A percentile compares a stretch with the other conserved stretches of the same genome.
These are phyloP conservation scores for Polymixis lichenea DNA, from an alignment of 2,888 invertebrate genomes.

Conservation along the genomic window DNA sequence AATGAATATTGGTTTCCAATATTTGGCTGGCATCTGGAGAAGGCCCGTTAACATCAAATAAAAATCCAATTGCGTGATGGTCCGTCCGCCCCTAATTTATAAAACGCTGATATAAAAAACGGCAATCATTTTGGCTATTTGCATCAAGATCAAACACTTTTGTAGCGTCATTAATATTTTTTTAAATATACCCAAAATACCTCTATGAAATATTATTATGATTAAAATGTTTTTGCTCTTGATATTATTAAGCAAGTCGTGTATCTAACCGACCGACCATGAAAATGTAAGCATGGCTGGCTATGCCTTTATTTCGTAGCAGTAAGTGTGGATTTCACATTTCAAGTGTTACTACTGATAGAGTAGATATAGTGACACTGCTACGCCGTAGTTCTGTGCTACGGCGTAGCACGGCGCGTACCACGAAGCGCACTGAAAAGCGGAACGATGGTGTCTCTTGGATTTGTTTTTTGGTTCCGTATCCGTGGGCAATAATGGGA, in stretches of 20 bases:
- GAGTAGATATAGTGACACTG: not conserved
- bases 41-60: conserved; percentile 58
- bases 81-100: conserved; percentile 41
- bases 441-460: not conserved
- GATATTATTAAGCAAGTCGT: not conserved
- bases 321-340: not conserved
- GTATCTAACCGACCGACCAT: not conserved
- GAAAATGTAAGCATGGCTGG: not conserved
- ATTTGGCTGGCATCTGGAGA: conserved; percentile 51
- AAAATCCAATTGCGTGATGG: conserved; percentile 62
- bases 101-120: conserved; percentile 52
- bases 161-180: conserved; percentile 25
- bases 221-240: not conserved
- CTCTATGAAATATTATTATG: not conserved
- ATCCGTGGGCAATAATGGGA: too few relatives aligned
- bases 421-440: not conserved
- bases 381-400: conserved; percentile 1
- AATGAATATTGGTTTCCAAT: conserved; percentile 57
- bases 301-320: not conserved
- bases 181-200: not conserved
- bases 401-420: conserved; percentile 34
- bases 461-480: not conserved
- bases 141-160: conserved; percentile 36
- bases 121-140: conserved; percentile 50
- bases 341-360: not conserved